These are phyloP conservation scores for Euborellia annulipes DNA, from an alignment of 1,140 invertebrate species.

Conservation along the genomic window DNA sequence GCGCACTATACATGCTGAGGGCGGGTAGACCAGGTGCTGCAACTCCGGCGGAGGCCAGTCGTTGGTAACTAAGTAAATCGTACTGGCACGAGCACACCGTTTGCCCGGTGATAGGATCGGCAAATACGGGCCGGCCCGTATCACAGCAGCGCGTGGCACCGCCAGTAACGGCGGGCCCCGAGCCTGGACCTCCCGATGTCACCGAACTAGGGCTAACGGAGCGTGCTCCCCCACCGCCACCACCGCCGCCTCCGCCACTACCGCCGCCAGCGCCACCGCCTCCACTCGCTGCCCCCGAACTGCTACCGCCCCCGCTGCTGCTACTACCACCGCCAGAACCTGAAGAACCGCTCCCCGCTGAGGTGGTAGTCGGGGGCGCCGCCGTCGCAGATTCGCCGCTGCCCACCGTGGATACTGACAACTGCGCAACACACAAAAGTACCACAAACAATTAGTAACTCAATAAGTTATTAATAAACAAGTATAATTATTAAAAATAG, in stretches of 20 bases:
- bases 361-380: too few relatives aligned
- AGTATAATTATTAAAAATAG: too few relatives aligned
- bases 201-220: slow-evolving; percentile 9
- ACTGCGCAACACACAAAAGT: too few relatives aligned
- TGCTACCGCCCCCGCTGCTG: slow-evolving; percentile 6
- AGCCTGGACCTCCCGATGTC: slow-evolving; percentile 27
- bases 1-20: slow-evolving; percentile 63
- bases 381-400: too few relatives aligned
- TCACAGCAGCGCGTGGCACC: slow-evolving; percentile 61
- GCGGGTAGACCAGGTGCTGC: slow-evolving; percentile 57
- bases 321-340: not conserved
- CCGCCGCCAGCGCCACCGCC: not conserved
- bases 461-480: too few relatives aligned
- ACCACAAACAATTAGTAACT: too few relatives aligned
- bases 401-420: too few relatives aligned
- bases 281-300: not conserved
- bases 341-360: too few relatives aligned
- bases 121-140: slow-evolving; percentile 77
- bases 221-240: not conserved
- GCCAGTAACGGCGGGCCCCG: slow-evolving; percentile 31
- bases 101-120: slow-evolving; percentile 81
- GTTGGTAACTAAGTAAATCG: slow-evolving; percentile 32
- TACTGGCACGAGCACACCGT: slow-evolving; percentile 84
- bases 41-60: slow-evolving; percentile 37
- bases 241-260: slow-evolving; percentile 2